Conservation (phyloP, 2,888 invertebrate species). For the Lochmaea crataegi region DNA sequence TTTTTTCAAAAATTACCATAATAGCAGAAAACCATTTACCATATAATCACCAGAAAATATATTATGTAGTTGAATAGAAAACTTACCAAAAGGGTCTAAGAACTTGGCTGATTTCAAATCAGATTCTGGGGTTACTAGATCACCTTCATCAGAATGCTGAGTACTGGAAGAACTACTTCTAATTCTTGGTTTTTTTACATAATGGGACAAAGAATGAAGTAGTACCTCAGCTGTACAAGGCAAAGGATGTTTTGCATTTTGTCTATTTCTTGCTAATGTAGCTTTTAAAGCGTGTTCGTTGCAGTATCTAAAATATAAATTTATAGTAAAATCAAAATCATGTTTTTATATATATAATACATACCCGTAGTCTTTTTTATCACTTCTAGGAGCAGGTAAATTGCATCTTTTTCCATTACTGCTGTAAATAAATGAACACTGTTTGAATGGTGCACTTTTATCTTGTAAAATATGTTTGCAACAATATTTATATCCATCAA, state of each 20-base stretch:
- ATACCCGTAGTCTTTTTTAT: slow-evolving; percentile 76
- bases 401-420: slow-evolving; percentile 80
- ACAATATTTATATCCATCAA: slow-evolving; percentile 83
- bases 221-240: slow-evolving; percentile 76
- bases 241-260: slow-evolving; percentile 71
- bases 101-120: slow-evolving; percentile 64
- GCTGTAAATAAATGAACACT: slow-evolving; percentile 78
- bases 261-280: slow-evolving; percentile 72
- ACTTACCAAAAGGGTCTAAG: slow-evolving; percentile 73
- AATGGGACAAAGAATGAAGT: slow-evolving; percentile 74
- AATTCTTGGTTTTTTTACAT: slow-evolving; percentile 66
- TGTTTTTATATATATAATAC: not conserved
- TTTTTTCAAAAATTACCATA: no score
- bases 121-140: slow-evolving; percentile 60
- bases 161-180: slow-evolving; percentile 52
- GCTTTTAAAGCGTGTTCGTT: slow-evolving; percentile 76
- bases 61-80: not conserved
- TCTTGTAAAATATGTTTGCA: slow-evolving; percentile 87
- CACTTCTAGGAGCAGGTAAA: slow-evolving; percentile 80
- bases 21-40: no score
- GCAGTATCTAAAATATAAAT: slow-evolving; percentile 70
- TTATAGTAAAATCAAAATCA: not conserved
- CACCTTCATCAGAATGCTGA: slow-evolving; percentile 58
- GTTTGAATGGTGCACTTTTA: slow-evolving; percentile 83
- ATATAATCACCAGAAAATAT: not conserved